Percentiles rank a stretch among this genome's conserved stretches.
Evolutionary conservation across 2,888 invertebrate genomes (phyloP).

Genomic region (Ernsta delagoae): DNA sequence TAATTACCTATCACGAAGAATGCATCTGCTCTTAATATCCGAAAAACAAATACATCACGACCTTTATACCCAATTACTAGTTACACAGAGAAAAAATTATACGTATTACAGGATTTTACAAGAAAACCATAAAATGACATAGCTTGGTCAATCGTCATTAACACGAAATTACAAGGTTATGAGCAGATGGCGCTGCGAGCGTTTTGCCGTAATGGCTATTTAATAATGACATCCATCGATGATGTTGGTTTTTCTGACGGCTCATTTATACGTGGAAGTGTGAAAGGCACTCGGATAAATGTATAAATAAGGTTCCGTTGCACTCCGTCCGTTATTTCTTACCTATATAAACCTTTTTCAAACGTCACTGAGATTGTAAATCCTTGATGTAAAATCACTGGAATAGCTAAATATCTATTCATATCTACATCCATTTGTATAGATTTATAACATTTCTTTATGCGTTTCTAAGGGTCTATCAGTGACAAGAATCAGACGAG

Average conservation of each 20-base stretch:
- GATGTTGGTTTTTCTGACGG: conserved; percentile 50
- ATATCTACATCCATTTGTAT: too few relatives aligned
- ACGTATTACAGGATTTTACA: conserved; percentile 16
- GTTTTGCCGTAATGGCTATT: conserved; percentile 48
- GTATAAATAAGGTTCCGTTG: conserved; percentile 17
- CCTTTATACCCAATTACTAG: conserved; percentile 14
- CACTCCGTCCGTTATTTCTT: conserved; percentile 13
- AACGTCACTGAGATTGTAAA: too few relatives aligned
- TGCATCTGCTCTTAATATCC: conserved; percentile 1
- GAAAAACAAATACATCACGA: conserved; percentile 2
- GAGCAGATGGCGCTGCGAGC: conserved; percentile 34
- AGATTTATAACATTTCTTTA: too few relatives aligned
- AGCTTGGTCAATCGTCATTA: conserved; percentile 40
- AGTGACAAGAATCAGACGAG: too few relatives aligned
- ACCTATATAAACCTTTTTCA: too few relatives aligned
- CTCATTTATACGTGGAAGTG: conserved; percentile 46
- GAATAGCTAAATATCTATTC: too few relatives aligned
- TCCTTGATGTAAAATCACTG: too few relatives aligned
- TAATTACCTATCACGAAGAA: neutral
- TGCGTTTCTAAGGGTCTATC: too few relatives aligned
- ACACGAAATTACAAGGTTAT: conserved; percentile 42
- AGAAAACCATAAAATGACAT: conserved; percentile 27
- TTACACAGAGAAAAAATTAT: conserved; percentile 8
- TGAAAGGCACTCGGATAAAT: conserved; percentile 37
- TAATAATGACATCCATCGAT: conserved; percentile 52